phyloP scores from a whole-genome alignment of 2,797 vertebrate species.

The Coregonus ussuriensis region DNA sequence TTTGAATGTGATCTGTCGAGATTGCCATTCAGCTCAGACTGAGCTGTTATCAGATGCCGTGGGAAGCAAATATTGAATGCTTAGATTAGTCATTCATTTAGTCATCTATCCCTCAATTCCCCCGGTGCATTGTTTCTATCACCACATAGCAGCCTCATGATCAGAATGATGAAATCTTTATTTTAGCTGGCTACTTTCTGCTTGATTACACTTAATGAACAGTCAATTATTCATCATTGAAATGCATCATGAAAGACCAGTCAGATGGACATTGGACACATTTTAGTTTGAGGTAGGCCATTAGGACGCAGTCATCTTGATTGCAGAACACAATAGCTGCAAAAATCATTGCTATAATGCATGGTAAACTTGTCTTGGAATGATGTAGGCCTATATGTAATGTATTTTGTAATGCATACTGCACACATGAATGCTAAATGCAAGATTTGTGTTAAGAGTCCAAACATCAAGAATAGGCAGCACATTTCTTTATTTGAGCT shows the following conservation, averaged over 20 bases:
- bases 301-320: constrained; percentile 52
- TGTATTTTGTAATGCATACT: background rate
- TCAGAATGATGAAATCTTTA: constrained; percentile 74
- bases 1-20: constrained; percentile 49
- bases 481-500: too few relatives aligned
- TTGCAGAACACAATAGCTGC: constrained; percentile 57
- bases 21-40: constrained; percentile 52
- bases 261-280: constrained; percentile 52
- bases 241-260: constrained; percentile 60
- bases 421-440: background rate
- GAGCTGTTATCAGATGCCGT: constrained; percentile 61
- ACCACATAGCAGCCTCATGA: constrained; percentile 64
- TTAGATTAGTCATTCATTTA: constrained; percentile 69
- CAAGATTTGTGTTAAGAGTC: too few relatives aligned
- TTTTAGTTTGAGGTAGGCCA: constrained; percentile 58
- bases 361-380: constrained; percentile 41
- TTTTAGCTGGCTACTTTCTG: constrained; percentile 69
- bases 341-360: constrained; percentile 45
- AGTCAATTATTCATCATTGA: constrained; percentile 65
- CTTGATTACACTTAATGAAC: constrained; percentile 72
- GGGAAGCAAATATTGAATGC: constrained; percentile 64
- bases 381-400: background rate
- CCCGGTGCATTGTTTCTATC: constrained; percentile 65
- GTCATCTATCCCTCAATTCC: constrained; percentile 68
- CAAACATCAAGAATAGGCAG: too few relatives aligned